These are phyloP conservation scores for Athene cunicularia DNA, from an alignment of 2,113 vertebrate species.

Conservation along the genomic window DNA sequence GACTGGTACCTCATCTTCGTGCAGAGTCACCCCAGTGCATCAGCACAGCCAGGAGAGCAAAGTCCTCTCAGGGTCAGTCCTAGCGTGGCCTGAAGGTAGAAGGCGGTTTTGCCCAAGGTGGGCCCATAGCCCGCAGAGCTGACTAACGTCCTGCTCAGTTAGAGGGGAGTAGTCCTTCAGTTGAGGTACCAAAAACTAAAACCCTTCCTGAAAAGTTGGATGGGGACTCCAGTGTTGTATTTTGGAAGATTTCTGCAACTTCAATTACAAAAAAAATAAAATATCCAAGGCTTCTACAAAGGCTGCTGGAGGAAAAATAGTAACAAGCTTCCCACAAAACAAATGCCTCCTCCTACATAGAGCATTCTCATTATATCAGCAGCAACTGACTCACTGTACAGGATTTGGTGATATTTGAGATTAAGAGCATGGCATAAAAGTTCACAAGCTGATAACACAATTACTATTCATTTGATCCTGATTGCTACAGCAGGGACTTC, in stretches of 20 bases:
- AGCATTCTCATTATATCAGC: conserved; percentile 44
- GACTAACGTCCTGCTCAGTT: neutral
- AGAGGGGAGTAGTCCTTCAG: neutral
- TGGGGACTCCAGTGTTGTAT: neutral
- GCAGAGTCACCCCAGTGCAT: neutral
- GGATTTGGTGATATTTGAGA: conserved; percentile 60
- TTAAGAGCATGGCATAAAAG: conserved; percentile 55
- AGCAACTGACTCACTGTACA: conserved; percentile 42
- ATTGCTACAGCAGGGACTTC: conserved; percentile 57
- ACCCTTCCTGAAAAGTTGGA: neutral
- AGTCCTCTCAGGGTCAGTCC: neutral
- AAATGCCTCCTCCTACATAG: conserved; percentile 1
- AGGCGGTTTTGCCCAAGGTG: neutral
- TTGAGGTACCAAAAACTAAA: neutral
- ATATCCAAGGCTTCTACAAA: neutral
- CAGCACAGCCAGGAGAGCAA: neutral
- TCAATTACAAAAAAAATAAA: neutral
- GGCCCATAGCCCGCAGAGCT: neutral
- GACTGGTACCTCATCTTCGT: neutral
- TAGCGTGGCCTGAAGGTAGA: neutral
- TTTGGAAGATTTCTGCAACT: neutral
- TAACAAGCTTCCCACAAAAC: conserved; percentile 13
- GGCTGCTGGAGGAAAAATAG: neutral
- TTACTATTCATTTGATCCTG: conserved; percentile 74
- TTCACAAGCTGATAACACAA: conserved; percentile 70